Percentiles rank a stretch among this genome's conserved stretches.
Evolutionary conservation across 2,888 invertebrate species (phyloP).

Genomic region (Drosophila lacicola): DNA sequence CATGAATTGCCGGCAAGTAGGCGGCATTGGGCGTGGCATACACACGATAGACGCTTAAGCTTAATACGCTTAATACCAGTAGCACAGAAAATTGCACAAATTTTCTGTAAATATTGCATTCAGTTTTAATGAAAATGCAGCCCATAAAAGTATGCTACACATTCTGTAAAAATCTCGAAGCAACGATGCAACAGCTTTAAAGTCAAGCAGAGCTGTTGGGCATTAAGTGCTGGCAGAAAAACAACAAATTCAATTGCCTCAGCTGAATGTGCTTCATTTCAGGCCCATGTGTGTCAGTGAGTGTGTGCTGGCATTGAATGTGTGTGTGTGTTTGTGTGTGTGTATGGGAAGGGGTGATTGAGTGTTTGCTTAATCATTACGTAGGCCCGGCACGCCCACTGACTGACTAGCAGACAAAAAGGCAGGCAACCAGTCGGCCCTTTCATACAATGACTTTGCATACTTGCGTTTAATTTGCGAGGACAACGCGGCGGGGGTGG

Average conservation of each 20-base stretch:
- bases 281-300: slow-evolving; percentile 19
- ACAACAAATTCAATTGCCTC: slow-evolving; percentile 57
- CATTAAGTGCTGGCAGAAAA: slow-evolving; percentile 30
- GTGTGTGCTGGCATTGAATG: slow-evolving; percentile 19
- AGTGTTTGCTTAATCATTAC: slow-evolving; percentile 69
- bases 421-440: slow-evolving; percentile 12
- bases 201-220: slow-evolving; percentile 22
- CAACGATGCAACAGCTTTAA: slow-evolving; percentile 27
- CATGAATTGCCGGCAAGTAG: slow-evolving; percentile 29
- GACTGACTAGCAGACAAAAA: slow-evolving; percentile 2
- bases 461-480: slow-evolving; percentile 73
- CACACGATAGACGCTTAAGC: slow-evolving; percentile 47
- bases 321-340: not conserved
- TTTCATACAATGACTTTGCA: slow-evolving; percentile 73
- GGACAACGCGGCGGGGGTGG: slow-evolving; percentile 18
- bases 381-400: slow-evolving; percentile 45
- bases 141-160: slow-evolving; percentile 48
- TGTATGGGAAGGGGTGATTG: slow-evolving; percentile 26
- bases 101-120: slow-evolving; percentile 41
- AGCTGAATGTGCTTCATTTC: slow-evolving; percentile 57
- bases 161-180: slow-evolving; percentile 10
- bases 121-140: slow-evolving; percentile 35
- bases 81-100: slow-evolving; percentile 36
- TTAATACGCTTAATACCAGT: slow-evolving; percentile 64
- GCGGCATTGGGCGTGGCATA: slow-evolving; percentile 18